phyloP scores from a whole-genome alignment of 2,797 vertebrate species.

The Falco cherrug region DNA sequence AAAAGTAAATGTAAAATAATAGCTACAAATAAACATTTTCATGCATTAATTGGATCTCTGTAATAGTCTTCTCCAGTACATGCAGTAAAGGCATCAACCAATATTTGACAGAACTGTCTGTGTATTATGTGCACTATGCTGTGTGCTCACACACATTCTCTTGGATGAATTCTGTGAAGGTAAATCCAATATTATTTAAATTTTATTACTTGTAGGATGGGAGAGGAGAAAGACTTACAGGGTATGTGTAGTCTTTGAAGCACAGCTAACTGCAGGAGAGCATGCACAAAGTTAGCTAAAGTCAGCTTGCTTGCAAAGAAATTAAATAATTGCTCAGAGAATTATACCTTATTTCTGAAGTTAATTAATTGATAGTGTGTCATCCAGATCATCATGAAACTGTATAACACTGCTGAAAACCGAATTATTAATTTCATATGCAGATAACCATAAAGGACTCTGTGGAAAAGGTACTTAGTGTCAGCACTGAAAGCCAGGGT shows the following conservation, averaged over 20 bases:
- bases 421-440: background rate
- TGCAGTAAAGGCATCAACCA: background rate
- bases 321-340: background rate
- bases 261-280: background rate
- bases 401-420: background rate
- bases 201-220: background rate
- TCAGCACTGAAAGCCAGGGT: background rate
- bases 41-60: background rate
- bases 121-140: background rate
- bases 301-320: background rate
- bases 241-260: background rate
- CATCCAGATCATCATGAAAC: background rate
- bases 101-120: background rate
- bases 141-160: rapidly evolving
- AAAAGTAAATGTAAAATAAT: background rate
- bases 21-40: background rate
- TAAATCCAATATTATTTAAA: background rate
- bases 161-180: background rate
- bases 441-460: background rate
- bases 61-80: background rate
- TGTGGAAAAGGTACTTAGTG: background rate
- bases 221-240: background rate
- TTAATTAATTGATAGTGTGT: background rate
- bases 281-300: background rate
- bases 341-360: background rate